Percentiles rank a stretch among this genome's conserved stretches.
phyloP scores from a whole-genome alignment of 2,113 vertebrate genomes.

The Tragelaphus imberbis region DNA sequence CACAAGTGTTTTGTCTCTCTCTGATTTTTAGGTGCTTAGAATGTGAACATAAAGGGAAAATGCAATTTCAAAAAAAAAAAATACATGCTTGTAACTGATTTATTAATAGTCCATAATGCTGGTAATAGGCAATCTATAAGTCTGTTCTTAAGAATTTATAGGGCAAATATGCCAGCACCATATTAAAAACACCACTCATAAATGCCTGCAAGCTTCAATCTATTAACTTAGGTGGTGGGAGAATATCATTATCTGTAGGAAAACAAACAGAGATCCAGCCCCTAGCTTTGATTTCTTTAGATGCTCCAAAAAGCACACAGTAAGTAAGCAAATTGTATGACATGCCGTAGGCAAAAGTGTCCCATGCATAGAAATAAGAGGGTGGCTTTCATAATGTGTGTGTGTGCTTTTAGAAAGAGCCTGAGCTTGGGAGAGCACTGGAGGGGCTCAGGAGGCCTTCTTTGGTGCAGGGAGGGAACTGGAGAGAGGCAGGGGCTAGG shows the following conservation, averaged over 20 bases:
- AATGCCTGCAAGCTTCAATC: conserved; percentile 57
- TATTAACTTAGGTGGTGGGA: background rate
- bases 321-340: conserved; percentile 42
- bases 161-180: conserved; percentile 68
- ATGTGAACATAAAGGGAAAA: background rate
- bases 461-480: background rate
- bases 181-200: conserved; percentile 80
- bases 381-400: background rate
- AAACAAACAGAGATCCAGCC: conserved; percentile 50
- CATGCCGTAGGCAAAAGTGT: conserved; percentile 4
- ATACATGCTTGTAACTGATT: conserved; percentile 63
- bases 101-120: conserved; percentile 73
- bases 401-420: background rate
- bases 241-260: background rate
- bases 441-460: background rate
- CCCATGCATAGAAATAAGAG: conserved; percentile 47
- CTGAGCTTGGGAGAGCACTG: background rate
- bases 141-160: conserved; percentile 77
- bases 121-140: conserved; percentile 73
- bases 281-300: conserved; percentile 28
- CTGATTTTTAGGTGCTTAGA: conserved; percentile 12
- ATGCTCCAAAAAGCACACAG: background rate
- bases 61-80: background rate
- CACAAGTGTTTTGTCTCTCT: background rate
- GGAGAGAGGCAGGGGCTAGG: background rate